These are phyloP conservation scores for Sebastiscus tertius DNA, from an alignment of 2,797 vertebrate genomes.

Conservation along the genomic window DNA sequence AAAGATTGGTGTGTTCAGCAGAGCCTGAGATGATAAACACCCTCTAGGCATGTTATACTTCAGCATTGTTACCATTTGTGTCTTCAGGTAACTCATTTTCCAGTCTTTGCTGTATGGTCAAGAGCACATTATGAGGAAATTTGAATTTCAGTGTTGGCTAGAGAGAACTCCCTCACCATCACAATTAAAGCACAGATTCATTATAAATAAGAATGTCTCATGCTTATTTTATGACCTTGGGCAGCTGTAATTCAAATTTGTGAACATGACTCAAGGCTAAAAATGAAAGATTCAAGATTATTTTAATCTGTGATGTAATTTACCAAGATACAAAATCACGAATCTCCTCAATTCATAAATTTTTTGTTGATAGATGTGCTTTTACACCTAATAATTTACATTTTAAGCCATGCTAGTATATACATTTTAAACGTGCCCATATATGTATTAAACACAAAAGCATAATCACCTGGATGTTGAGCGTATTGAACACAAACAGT, in stretches of 20 bases:
- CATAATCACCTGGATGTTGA: background rate
- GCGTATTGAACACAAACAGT: background rate
- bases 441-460: background rate
- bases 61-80: slow-evolving; percentile 10
- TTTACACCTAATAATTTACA: background rate
- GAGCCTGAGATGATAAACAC: slow-evolving; percentile 17
- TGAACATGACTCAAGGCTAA: slow-evolving; percentile 41
- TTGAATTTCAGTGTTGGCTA: slow-evolving; percentile 35
- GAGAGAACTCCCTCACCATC: background rate
- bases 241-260: slow-evolving; percentile 42
- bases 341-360: background rate
- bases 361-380: background rate
- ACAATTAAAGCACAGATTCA: slow-evolving; percentile 39
- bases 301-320: slow-evolving; percentile 15
- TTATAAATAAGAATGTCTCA: slow-evolving; percentile 36
- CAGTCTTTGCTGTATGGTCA: slow-evolving; percentile 3
- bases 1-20: slow-evolving; percentile 12
- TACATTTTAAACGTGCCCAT: background rate
- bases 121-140: slow-evolving; percentile 27
- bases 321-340: background rate
- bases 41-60: slow-evolving; percentile 16
- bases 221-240: slow-evolving; percentile 47
- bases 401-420: background rate
- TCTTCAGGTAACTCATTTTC: slow-evolving; percentile 44
- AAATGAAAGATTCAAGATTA: slow-evolving; percentile 23